These are phyloP conservation scores for Oasisia sp. DNA, from an alignment of 2,888 invertebrate genomes.

Conservation along the genomic window DNA sequence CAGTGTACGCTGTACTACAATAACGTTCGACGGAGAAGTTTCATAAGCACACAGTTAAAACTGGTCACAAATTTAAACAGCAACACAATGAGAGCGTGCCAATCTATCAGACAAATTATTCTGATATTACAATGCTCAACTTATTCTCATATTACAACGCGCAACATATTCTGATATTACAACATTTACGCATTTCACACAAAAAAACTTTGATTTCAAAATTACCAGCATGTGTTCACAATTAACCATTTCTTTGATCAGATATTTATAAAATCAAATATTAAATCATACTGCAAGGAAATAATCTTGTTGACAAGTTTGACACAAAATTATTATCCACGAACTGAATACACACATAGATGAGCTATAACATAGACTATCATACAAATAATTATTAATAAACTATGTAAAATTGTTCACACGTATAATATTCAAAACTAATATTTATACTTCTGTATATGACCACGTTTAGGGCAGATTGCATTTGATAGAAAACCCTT, in stretches of 20 bases:
- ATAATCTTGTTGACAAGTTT: background rate
- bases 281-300: background rate
- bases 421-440: background rate
- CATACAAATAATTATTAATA: background rate
- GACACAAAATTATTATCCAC: background rate
- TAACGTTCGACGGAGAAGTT: background rate
- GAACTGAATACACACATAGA: background rate
- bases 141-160: too few relatives aligned
- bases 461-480: background rate
- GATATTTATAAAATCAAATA: background rate
- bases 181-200: too few relatives aligned
- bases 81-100: background rate
- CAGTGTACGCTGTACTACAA: background rate
- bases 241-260: background rate
- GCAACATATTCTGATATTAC: background rate
- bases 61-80: background rate
- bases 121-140: background rate
- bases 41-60: background rate
- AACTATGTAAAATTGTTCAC: background rate
- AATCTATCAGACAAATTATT: background rate
- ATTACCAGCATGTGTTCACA: background rate
- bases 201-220: too few relatives aligned
- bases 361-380: background rate
- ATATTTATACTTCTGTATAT: background rate
- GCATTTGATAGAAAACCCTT: conserved; percentile 1